Base-by-base conservation (phyloP, 2,113 vertebrate species). In the Cynoglossus semilaevis region DNA sequence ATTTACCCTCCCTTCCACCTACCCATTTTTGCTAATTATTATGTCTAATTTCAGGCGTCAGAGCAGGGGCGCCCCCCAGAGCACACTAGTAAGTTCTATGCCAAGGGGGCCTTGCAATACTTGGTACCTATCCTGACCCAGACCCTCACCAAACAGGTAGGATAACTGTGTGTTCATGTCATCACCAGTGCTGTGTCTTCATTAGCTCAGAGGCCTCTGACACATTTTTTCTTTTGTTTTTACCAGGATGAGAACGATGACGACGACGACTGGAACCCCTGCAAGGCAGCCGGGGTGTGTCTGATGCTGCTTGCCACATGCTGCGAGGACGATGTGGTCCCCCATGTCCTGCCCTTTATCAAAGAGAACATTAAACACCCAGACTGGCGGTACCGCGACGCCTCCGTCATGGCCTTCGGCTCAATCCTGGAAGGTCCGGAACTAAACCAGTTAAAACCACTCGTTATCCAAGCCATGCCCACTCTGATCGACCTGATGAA, bases 11-110 rank as follows among this genome's bases (percentile, higher is more conserved):
- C 38, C 2, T 4, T 11, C 10, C 14, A 14, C 14, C 14, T 4
- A 13, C 11, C 5, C 4, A 8, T 13, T 4, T 13, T 15, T 8
- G 15, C 15, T 19, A 15, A 15, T 49, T 9, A 35, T 53, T 17
- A 64, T 1, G 0, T 63, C 51, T 58, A 43, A 44, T 63, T 46
- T 0, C 54, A 99, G 97, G 97, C 97, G 66, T 94, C 96, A 64
- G 97, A 99, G 69, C 97, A 99, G 88, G 96, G 97, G 1, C 91
- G 94, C 16, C 97, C 97, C 36, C 97, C 97, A 0, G 97, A 99
- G 91, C 96, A 99, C 86, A 98, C 96, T 40, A 98, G 96, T 86
- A 99, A 99, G 44, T 99, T 99, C 78, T 99, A 99, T 14, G 97
- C 97, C 16, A 99, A 99, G 87, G 97, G 97, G 72, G 97, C 97